Percentiles rank a stretch among this genome's conserved stretches.
phyloP scores from a whole-genome alignment of 2,113 vertebrate genomes.

The Apaloderma vittatum region DNA sequence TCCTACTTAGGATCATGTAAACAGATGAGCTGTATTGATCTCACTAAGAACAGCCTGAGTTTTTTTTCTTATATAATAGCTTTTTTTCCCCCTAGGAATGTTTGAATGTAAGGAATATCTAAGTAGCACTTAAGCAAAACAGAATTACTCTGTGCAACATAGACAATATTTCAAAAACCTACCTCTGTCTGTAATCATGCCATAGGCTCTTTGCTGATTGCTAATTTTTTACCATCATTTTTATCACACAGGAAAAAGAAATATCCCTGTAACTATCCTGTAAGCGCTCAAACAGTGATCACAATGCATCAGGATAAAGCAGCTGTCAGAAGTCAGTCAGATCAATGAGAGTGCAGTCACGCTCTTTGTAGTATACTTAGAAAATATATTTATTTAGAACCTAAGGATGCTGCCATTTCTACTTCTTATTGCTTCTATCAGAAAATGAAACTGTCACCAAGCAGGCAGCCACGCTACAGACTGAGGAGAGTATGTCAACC shows the following conservation, averaged over 20 bases:
- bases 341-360: not conserved
- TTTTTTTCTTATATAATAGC: not conserved
- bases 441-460: not conserved
- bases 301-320: not conserved
- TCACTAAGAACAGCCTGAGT: not conserved
- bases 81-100: not conserved
- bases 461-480: not conserved
- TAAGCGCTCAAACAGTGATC: not conserved
- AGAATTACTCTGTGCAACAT: not conserved
- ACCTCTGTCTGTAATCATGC: not conserved
- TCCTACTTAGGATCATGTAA: not conserved
- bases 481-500: not conserved
- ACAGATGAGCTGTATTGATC: not conserved
- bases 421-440: not conserved
- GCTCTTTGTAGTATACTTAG: not conserved
- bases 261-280: not conserved
- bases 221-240: not conserved
- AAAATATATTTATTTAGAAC: conserved; percentile 28
- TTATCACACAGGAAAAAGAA: not conserved
- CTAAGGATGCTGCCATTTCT: not conserved
- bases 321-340: not conserved
- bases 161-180: not conserved
- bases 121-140: not conserved
- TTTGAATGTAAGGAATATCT: not conserved
- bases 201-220: not conserved